Percentiles rank a stretch among this genome's conserved stretches.
These are phyloP conservation scores for Ichneumon xanthorius DNA, from an alignment of 2,888 invertebrate species.

Conservation along the genomic window DNA sequence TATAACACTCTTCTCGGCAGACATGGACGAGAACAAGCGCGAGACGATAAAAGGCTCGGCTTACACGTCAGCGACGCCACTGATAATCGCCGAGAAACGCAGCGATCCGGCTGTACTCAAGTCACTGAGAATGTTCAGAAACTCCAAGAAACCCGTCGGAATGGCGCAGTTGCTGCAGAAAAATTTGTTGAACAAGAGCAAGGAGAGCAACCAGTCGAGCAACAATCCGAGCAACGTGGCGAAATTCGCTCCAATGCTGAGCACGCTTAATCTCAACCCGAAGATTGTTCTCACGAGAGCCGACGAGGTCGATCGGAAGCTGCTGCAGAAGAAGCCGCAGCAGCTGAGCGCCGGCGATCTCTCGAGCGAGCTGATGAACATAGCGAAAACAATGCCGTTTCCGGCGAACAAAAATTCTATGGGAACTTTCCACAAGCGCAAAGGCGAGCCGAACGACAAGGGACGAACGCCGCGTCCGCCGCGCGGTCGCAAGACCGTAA, in stretches of 20 bases:
- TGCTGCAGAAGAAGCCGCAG: slow-evolving; percentile 77
- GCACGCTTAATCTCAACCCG: slow-evolving; percentile 84
- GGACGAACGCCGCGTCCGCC: slow-evolving; percentile 21
- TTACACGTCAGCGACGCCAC: slow-evolving; percentile 80
- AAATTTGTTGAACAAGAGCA: slow-evolving; percentile 74
- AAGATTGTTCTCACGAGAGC: slow-evolving; percentile 84
- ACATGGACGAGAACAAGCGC: slow-evolving; percentile 82
- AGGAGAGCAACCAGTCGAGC: slow-evolving; percentile 62
- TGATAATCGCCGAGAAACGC: slow-evolving; percentile 82
- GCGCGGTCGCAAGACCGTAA: slow-evolving; percentile 69
- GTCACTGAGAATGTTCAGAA: slow-evolving; percentile 86
- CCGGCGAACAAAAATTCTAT: slow-evolving; percentile 77
- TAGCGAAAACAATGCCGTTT: slow-evolving; percentile 81
- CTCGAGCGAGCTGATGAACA: slow-evolving; percentile 80
- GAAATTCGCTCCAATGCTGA: slow-evolving; percentile 83
- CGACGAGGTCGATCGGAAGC: slow-evolving; percentile 80
- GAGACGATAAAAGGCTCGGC: slow-evolving; percentile 83
- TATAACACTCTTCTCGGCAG: slow-evolving; percentile 82
- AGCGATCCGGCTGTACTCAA: slow-evolving; percentile 86
- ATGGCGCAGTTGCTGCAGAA: slow-evolving; percentile 76
- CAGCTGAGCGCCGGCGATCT: slow-evolving; percentile 79
- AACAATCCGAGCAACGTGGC: slow-evolving; percentile 69
- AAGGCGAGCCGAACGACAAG: slow-evolving; percentile 67
- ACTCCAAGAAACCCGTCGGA: slow-evolving; percentile 76
- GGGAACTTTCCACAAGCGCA: slow-evolving; percentile 78